phyloP scores from a whole-genome alignment of 2,888 invertebrate genomes.

The Vannuccia rotundouncinata region DNA sequence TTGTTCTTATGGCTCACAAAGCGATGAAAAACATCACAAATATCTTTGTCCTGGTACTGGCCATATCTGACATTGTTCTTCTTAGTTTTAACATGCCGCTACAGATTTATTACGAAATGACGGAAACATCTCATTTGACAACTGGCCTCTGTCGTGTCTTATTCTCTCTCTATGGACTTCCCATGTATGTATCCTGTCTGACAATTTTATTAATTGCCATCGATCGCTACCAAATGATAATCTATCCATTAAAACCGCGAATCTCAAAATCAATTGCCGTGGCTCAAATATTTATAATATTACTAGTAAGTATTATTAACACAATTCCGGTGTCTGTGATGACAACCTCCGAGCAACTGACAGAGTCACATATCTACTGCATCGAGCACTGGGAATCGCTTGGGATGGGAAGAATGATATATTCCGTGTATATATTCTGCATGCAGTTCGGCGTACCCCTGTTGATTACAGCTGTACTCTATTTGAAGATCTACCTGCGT shows the following conservation, averaged over 20 bases:
- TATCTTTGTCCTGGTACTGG: conserved; percentile 34
- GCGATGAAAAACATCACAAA: conserved; percentile 37
- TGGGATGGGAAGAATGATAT: conserved; percentile 14
- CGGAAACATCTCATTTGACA: background rate
- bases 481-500: conserved; percentile 35
- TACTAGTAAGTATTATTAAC: conserved; percentile 34
- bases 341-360: background rate
- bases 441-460: conserved; percentile 37
- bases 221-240: conserved; percentile 38
- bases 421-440: conserved; percentile 28
- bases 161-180: conserved; percentile 34
- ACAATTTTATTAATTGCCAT: conserved; percentile 39
- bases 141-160: conserved; percentile 15
- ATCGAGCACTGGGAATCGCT: conserved; percentile 30
- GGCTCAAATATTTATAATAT: background rate
- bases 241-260: conserved; percentile 33
- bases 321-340: conserved; percentile 21
- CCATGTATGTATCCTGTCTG: conserved; percentile 36
- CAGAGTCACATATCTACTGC: too few relatives aligned
- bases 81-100: conserved; percentile 30
- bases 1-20: conserved; percentile 2
- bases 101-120: conserved; percentile 25
- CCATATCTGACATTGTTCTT: conserved; percentile 36
- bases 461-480: conserved; percentile 34
- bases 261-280: conserved; percentile 12